Percentiles rank a stretch among this genome's conserved stretches.
Evolutionary conservation across 2,888 invertebrate genomes (phyloP).

Genomic region (Lasioglossum lativentre): DNA sequence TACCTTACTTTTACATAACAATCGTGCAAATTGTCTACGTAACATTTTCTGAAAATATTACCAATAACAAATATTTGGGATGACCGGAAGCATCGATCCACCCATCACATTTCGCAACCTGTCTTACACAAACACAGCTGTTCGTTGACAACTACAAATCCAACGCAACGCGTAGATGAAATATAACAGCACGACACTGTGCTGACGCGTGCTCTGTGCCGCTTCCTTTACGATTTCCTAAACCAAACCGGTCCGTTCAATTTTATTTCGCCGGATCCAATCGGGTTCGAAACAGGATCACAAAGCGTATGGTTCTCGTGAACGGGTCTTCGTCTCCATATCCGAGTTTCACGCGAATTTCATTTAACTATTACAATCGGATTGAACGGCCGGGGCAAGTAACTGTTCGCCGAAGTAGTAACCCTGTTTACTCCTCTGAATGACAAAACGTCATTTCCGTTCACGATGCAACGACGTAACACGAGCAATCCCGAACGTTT

Average conservation of each 20-base stretch:
- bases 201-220: not conserved
- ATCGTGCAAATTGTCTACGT: too few relatives aligned
- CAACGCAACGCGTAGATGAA: not conserved
- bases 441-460: constrained; percentile 16
- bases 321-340: not conserved
- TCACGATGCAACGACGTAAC: not conserved
- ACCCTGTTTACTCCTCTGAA: constrained; percentile 18
- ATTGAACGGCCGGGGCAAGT: not conserved
- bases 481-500: not conserved
- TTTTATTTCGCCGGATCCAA: not conserved
- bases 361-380: constrained; percentile 6
- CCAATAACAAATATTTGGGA: not conserved
- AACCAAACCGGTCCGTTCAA: not conserved
- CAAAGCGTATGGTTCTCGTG: not conserved
- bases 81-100: not conserved
- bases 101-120: not conserved
- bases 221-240: not conserved
- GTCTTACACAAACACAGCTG: not conserved
- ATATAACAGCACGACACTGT: not conserved
- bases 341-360: not conserved
- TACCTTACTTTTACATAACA: too few relatives aligned
- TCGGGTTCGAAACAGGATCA: not conserved
- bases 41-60: not conserved
- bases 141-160: not conserved
- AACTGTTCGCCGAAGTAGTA: not conserved